phyloP scores from a whole-genome alignment of 2,113 vertebrate genomes.

The Amphiprion ocellaris region DNA sequence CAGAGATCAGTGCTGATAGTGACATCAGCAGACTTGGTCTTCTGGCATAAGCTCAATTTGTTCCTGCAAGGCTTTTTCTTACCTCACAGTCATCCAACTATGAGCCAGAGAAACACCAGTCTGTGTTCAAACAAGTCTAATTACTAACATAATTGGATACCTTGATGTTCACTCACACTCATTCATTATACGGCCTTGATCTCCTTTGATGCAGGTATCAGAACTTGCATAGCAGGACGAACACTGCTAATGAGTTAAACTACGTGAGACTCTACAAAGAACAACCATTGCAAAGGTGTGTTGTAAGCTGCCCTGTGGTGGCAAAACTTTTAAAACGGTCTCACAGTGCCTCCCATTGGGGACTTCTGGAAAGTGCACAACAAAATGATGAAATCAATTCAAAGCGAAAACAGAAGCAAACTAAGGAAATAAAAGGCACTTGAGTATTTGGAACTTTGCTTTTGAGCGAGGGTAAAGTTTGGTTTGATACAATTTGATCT shows the following conservation, averaged over 20 bases:
- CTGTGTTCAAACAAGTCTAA: conserved; percentile 36
- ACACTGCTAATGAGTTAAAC: conserved; percentile 13
- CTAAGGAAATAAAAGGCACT: too few relatives aligned
- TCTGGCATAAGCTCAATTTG: not conserved
- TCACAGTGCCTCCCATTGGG: conserved; percentile 74
- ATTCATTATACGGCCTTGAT: not conserved
- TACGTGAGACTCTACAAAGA: conserved; percentile 2
- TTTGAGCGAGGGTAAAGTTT: too few relatives aligned
- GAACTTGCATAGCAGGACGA: conserved; percentile 4
- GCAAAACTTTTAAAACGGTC: conserved; percentile 40
- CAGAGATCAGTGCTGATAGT: conserved; percentile 24
- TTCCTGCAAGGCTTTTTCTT: conserved; percentile 2
- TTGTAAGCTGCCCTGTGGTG: not conserved
- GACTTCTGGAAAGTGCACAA: conserved; percentile 22
- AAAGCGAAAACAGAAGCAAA: not conserved
- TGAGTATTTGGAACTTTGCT: too few relatives aligned
- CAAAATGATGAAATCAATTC: conserved; percentile 3
- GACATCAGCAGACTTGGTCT: conserved; percentile 31
- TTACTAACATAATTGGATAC: conserved; percentile 13
- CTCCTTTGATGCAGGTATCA: conserved; percentile 20
- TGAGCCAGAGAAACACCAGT: conserved; percentile 18
- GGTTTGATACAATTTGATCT: too few relatives aligned
- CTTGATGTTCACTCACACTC: conserved; percentile 20
- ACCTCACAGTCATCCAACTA: not conserved
- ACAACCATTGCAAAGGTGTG: conserved; percentile 1